Evolutionary conservation across 2,888 invertebrate genomes (phyloP).

Genomic region (Drosophila vallismaia): DNA sequence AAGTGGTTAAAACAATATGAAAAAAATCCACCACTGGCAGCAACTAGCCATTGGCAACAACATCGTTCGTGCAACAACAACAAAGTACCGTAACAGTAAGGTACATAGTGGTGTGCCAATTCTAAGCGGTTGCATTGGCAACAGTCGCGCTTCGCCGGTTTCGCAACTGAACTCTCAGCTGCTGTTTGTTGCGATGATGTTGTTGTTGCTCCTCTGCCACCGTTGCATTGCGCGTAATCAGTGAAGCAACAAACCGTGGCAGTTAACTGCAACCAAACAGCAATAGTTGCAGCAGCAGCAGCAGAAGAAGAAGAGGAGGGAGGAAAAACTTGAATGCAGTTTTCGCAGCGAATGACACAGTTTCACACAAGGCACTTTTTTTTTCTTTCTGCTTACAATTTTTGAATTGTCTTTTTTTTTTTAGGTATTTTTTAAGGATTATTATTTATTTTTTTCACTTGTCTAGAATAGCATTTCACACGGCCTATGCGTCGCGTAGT

Average conservation of each 20-base stretch:
- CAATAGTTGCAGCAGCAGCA: constrained; percentile 45
- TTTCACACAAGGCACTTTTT: constrained; percentile 52
- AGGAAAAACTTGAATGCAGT: constrained; percentile 70
- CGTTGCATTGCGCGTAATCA: constrained; percentile 79
- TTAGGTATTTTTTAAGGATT: background rate
- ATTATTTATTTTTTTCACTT: constrained; percentile 1
- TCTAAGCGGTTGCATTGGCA: constrained; percentile 77
- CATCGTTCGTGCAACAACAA: constrained; percentile 10
- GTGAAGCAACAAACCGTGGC: constrained; percentile 80
- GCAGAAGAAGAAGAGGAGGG: background rate
- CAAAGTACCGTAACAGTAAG: constrained; percentile 64
- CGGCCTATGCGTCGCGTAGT: constrained; percentile 33
- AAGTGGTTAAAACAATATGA: constrained; percentile 64
- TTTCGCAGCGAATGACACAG: constrained; percentile 73
- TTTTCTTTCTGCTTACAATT: constrained; percentile 61
- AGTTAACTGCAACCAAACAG: constrained; percentile 53
- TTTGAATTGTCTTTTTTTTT: constrained; percentile 29
- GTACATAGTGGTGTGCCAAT: constrained; percentile 76
- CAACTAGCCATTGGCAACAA: constrained; percentile 12
- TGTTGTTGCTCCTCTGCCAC: constrained; percentile 31
- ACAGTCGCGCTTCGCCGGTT: constrained; percentile 81
- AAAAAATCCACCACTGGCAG: constrained; percentile 15
- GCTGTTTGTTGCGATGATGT: constrained; percentile 17
- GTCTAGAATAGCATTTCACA: constrained; percentile 1
- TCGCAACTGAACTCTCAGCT: constrained; percentile 59